Percentiles rank a stretch among this genome's conserved stretches.
These are phyloP conservation scores for Heteronetta atricapilla DNA, from an alignment of 2,113 vertebrate genomes.

Conservation along the genomic window DNA sequence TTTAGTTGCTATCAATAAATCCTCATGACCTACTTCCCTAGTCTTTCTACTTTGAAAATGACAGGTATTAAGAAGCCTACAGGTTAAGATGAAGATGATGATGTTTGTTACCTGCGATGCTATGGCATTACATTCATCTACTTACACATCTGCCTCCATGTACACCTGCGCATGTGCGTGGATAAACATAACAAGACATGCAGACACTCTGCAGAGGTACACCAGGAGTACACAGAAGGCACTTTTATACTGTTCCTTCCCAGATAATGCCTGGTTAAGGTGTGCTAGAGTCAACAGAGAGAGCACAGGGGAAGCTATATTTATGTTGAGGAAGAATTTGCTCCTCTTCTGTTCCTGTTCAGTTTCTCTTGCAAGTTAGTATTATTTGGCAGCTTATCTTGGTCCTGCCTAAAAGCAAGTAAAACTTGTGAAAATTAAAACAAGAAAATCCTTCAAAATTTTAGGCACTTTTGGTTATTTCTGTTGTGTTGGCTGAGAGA, in stretches of 20 bases:
- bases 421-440: background rate
- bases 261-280: background rate
- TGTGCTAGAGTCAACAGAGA: background rate
- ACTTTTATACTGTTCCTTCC: background rate
- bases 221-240: background rate
- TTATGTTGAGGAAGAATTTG: background rate
- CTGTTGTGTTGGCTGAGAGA: background rate
- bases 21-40: background rate
- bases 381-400: background rate
- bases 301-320: background rate
- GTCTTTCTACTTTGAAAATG: background rate
- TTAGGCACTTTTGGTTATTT: background rate
- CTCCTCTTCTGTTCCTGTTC: background rate
- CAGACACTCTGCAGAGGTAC: background rate
- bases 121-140: background rate
- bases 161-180: background rate
- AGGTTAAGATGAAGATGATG: background rate
- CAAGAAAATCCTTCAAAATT: background rate
- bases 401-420: background rate
- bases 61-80: background rate
- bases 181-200: background rate
- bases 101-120: background rate
- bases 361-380: background rate
- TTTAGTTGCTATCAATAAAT: background rate
- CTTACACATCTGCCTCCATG: fast-evolving